A percentile compares a stretch with the other conserved stretches of the same genome.
Evolutionary conservation across 2,888 invertebrate species (phyloP).

Genomic region (Eutolmus rufibarbis): DNA sequence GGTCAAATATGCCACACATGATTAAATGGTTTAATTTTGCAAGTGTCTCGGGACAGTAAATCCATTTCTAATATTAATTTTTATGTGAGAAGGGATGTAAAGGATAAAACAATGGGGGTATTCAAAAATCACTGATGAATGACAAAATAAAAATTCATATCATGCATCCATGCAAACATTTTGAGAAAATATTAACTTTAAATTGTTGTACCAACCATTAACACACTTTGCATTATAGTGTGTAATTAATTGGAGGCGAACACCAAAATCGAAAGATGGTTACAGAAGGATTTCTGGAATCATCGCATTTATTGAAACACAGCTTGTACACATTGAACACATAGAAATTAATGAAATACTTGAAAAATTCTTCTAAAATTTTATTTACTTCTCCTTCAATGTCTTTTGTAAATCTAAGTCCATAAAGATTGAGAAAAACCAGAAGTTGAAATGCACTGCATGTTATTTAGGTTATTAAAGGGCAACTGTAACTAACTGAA

Average conservation of each 20-base stretch:
- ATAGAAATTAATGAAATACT: constrained; percentile 15
- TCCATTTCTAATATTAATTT: no score
- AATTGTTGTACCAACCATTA: background rate
- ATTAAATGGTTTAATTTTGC: no score
- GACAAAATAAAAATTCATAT: no score
- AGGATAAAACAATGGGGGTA: no score
- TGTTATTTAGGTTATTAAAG: background rate
- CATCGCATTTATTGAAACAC: constrained; percentile 15
- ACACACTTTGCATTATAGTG: background rate
- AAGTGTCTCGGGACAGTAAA: no score
- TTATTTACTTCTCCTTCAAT: constrained; percentile 26
- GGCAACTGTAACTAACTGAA: background rate
- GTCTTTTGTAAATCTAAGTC: constrained; percentile 30
- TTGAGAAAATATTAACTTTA: no score
- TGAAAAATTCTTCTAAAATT: constrained; percentile 35
- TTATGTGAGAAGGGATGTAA: no score
- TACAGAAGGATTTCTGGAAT: background rate
- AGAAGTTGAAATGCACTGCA: constrained; percentile 21
- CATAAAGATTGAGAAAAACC: constrained; percentile 13
- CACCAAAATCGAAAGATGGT: background rate
- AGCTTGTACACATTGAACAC: constrained; percentile 24
- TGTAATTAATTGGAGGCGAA: background rate
- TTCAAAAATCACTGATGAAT: no score
- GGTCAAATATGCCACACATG: no score
- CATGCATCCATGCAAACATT: no score